Evolutionary conservation across 2,113 vertebrate species (phyloP).

Genomic region (Pelecanoides urinatrix): DNA sequence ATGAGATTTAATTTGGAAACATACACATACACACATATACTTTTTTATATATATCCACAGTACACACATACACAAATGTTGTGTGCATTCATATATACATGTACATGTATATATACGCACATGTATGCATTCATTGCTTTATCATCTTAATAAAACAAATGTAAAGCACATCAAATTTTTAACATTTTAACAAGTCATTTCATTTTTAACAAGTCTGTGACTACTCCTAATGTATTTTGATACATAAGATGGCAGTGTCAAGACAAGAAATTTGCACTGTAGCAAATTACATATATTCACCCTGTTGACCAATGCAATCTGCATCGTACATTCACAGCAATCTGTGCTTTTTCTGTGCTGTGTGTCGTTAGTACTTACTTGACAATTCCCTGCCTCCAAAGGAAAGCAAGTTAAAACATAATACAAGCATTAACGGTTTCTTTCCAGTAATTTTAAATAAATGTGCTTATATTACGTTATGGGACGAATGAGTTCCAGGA

Average conservation of each 20-base stretch:
- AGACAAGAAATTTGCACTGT: conserved; percentile 6
- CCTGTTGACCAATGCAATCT: background rate
- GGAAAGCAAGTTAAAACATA: conserved; percentile 96
- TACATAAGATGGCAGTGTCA: conserved; percentile 1
- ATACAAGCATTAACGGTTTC: conserved; percentile 88
- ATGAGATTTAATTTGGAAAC: background rate
- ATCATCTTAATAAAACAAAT: conserved; percentile 22
- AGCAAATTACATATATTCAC: background rate
- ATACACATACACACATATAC: background rate
- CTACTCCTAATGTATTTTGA: conserved; percentile 3
- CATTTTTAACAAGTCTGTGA: conserved; percentile 28
- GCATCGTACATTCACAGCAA: conserved; percentile 9
- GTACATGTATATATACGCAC: conserved; percentile 58
- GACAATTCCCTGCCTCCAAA: conserved; percentile 98
- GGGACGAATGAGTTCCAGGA: conserved; percentile 1
- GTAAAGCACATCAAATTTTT: conserved; percentile 39
- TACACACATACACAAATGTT: conserved; percentile 47
- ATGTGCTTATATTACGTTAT: background rate
- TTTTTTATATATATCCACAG: conserved; percentile 10
- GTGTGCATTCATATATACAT: conserved; percentile 68
- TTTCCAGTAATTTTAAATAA: conserved; percentile 58
- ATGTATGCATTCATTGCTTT: conserved; percentile 24
- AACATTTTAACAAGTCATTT: background rate
- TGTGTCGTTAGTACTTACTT: conserved; percentile 83
- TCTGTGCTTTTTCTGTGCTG: conserved; percentile 22